Conservation (phyloP, 2,888 invertebrate species). For the Taphrorychus bicolor region DNA sequence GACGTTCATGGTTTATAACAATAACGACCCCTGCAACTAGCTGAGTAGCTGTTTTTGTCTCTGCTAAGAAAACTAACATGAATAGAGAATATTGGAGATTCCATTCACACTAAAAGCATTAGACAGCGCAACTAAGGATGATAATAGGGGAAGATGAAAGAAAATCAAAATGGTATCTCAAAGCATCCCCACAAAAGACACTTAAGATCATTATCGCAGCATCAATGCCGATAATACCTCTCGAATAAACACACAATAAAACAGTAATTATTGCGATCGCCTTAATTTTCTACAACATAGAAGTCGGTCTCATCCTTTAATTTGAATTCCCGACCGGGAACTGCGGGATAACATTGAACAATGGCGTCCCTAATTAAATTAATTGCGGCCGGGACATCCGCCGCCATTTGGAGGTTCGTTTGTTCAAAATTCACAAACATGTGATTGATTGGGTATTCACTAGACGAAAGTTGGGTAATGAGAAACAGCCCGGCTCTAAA, state of each 20-base stretch:
- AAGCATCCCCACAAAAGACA: no score
- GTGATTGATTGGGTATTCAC: slow-evolving; percentile 33
- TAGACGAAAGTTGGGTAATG: slow-evolving; percentile 20
- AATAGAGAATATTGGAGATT: no score
- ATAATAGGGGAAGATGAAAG: no score
- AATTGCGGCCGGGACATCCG: slow-evolving; percentile 27
- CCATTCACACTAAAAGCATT: no score
- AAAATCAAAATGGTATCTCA: no score
- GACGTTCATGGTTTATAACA: no score
- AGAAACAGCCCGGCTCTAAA: background rate
- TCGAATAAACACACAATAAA: slow-evolving; percentile 11
- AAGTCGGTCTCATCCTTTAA: slow-evolving; percentile 32
- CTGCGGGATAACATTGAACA: slow-evolving; percentile 26
- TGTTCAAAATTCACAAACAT: slow-evolving; percentile 29
- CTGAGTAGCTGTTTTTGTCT: no score
- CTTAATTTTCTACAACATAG: slow-evolving; percentile 23
- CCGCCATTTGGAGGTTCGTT: slow-evolving; percentile 22
- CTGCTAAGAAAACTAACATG: no score
- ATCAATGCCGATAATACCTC: background rate
- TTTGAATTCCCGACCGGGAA: slow-evolving; percentile 24
- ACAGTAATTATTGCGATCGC: slow-evolving; percentile 26
- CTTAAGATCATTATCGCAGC: no score
- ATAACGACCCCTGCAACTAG: no score
- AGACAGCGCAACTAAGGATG: no score
- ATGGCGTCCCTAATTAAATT: slow-evolving; percentile 35